These are phyloP conservation scores for Dryobates pubescens DNA, from an alignment of 2,797 vertebrate genomes.

Conservation along the genomic window DNA sequence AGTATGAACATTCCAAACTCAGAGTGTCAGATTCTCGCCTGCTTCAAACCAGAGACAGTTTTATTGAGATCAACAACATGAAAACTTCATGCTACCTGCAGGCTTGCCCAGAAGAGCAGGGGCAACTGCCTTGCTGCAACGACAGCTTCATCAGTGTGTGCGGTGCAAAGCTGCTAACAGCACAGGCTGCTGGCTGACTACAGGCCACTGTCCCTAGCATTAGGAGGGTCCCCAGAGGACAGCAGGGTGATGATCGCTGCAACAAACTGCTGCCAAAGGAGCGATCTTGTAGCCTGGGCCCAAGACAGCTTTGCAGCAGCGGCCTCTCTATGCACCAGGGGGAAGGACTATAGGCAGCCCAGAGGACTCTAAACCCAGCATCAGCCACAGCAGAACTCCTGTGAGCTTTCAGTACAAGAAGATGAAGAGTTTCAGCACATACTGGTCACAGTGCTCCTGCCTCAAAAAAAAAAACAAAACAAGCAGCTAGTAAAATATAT, in stretches of 20 bases:
- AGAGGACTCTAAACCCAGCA: rapidly evolving
- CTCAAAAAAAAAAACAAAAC: no score
- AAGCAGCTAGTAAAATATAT: conserved; percentile 1
- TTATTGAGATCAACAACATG: not conserved
- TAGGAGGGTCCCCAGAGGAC: no score
- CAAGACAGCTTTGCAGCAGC: not conserved
- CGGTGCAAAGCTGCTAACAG: not conserved
- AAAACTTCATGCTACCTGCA: rapidly evolving
- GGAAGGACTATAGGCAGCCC: not conserved
- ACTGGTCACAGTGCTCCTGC: not conserved
- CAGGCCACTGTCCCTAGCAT: not conserved
- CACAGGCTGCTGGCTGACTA: rapidly evolving
- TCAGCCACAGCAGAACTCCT: not conserved
- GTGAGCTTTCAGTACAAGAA: not conserved
- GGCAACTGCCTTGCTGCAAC: not conserved
- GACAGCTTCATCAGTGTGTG: not conserved
- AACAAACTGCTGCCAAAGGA: not conserved
- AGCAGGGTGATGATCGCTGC: not conserved
- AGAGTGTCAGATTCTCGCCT: not conserved
- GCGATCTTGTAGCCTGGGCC: not conserved
- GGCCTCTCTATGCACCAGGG: not conserved
- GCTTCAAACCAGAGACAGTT: not conserved
- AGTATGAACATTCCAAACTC: not conserved
- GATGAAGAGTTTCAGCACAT: not conserved
- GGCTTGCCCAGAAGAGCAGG: not conserved